Base-by-base conservation (phyloP, 2,888 invertebrate genomes). In the Ypsolopha scabrella region DNA sequence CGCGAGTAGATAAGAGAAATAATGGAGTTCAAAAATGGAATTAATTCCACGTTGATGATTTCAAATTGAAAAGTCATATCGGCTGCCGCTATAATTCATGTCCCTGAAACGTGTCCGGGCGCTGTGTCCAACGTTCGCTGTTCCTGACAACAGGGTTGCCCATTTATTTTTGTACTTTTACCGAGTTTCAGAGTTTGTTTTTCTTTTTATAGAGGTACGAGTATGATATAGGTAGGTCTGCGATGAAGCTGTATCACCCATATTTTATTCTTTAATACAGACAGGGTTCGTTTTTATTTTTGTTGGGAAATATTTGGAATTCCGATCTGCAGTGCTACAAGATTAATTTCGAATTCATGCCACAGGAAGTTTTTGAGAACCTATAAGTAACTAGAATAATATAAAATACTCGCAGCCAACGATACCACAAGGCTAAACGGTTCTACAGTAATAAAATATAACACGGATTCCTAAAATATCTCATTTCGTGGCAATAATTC, bases 51-150 rank as follows among this genome's bases (percentile, higher is more conserved):
- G 83, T 85, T 87, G 85, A 86, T 85, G 87, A 87, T 85, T 87
- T 86, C 86, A 85, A 87, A 87, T 87, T 87, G 87, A 87, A 87
- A 87, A 87, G 87, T 86, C 87, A 87, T 87, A 83, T 83, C 87
- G 86, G 86, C 78, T 77, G 72, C 80, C 72, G 86, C 83, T 77
- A 85, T 86, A 87, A 87, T 77, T 87, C 87, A 87, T 85, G 83
- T 75, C 77, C 76, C 80, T 82, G 83, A 83, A 85, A 85, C 85
- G 85, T 83, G 82, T 82, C 83, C 81, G 81, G 82, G 75, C 81
- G 77, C 76, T 75, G 78, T 73, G 82, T 78, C 70, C 75, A 41
- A 49, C 49, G 43, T 37, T 36, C 52, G 41, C 53, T 24, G 79
- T 78, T 78, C 76, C 68, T 60, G 52, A 60, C 53, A 64, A 55